These are phyloP conservation scores for Anodontia alba DNA, from an alignment of 2,888 invertebrate genomes.

Conservation along the genomic window DNA sequence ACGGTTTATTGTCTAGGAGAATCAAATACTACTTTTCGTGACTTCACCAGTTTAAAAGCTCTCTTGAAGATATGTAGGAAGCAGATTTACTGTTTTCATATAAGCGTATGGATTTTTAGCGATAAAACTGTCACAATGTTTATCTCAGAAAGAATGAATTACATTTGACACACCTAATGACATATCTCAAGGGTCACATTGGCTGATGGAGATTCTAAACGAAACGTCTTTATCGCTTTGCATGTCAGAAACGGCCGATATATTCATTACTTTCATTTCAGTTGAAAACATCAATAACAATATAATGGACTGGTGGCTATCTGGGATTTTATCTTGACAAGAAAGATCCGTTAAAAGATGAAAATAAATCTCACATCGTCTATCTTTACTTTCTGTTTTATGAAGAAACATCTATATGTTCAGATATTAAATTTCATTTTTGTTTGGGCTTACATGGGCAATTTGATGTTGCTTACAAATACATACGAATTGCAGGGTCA, in stretches of 20 bases:
- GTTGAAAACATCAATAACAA: background rate
- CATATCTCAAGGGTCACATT: background rate
- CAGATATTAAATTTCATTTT: too few relatives aligned
- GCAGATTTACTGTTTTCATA: background rate
- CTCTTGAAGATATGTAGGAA: background rate
- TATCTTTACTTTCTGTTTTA: too few relatives aligned
- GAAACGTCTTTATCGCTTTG: conserved; percentile 1
- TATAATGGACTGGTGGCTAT: background rate
- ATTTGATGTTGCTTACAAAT: too few relatives aligned
- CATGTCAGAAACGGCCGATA: background rate
- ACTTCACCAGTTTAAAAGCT: too few relatives aligned
- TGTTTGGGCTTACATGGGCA: too few relatives aligned
- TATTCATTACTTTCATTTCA: background rate
- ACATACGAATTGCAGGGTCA: too few relatives aligned
- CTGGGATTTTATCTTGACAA: background rate
- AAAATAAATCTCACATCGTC: too few relatives aligned
- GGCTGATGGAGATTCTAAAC: background rate
- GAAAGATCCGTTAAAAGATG: too few relatives aligned
- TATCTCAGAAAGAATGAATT: background rate
- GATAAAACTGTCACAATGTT: background rate
- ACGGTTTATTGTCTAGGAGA: too few relatives aligned
- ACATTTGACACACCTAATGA: conserved; percentile 7
- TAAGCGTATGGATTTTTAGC: background rate
- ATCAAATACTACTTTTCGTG: too few relatives aligned
- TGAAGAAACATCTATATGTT: too few relatives aligned